Evolutionary conservation across 2,113 vertebrate species (phyloP).

Genomic region (Forbesichthys agassizii): DNA sequence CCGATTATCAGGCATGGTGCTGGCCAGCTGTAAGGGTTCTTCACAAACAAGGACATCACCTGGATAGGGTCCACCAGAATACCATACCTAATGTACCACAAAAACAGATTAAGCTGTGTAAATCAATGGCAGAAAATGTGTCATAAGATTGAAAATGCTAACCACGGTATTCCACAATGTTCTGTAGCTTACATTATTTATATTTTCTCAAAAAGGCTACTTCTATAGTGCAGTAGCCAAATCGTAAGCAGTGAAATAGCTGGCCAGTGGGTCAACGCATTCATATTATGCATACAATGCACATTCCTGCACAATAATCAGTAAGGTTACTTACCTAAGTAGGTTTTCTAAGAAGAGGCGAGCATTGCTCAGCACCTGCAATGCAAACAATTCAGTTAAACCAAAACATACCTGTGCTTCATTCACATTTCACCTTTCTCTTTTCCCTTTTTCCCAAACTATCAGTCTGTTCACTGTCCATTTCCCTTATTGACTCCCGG

Average conservation of each 20-base stretch:
- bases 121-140: not conserved
- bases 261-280: not conserved
- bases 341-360: slow-evolving; percentile 92
- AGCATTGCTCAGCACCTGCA: slow-evolving; percentile 87
- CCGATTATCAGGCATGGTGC: slow-evolving; percentile 84
- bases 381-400: slow-evolving; percentile 29
- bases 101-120: not conserved
- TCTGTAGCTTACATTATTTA: too few species aligned
- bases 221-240: too few species aligned
- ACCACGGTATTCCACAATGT: too few species aligned
- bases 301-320: not conserved
- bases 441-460: not conserved
- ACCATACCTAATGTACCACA: slow-evolving; percentile 78
- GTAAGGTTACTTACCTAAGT: slow-evolving; percentile 80
- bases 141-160: not conserved
- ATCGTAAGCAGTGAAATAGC: too few species aligned
- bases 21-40: slow-evolving; percentile 90
- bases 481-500: not conserved
- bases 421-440: not conserved
- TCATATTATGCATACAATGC: not conserved
- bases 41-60: slow-evolving; percentile 86
- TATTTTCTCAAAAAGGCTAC: too few species aligned
- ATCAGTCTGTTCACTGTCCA: not conserved
- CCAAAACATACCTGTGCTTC: too few species aligned
- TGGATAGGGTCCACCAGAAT: slow-evolving; percentile 90